A percentile compares a stretch with the other conserved stretches of the same genome.
Evolutionary conservation across 2,888 invertebrate species (phyloP).

Genomic region (Molorchus minor): DNA sequence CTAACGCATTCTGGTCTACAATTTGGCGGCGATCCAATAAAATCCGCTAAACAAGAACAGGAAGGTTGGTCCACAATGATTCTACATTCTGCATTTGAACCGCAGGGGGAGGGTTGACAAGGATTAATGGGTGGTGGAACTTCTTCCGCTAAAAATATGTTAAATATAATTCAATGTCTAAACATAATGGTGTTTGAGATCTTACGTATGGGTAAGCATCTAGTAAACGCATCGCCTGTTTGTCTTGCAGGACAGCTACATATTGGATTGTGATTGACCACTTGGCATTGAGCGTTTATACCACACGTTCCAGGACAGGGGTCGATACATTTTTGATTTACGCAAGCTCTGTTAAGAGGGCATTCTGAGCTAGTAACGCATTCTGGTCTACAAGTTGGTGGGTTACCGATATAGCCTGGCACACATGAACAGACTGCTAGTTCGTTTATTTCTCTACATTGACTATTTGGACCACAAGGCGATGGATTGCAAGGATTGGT

Average conservation of each 20-base stretch:
- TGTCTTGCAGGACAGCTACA: slow-evolving; percentile 66
- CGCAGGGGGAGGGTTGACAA: slow-evolving; percentile 78
- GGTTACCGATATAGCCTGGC: slow-evolving; percentile 66
- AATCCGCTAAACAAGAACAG: slow-evolving; percentile 71
- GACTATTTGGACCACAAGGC: slow-evolving; percentile 68
- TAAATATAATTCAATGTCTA: not conserved
- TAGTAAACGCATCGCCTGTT: slow-evolving; percentile 73
- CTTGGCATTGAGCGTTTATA: slow-evolving; percentile 66
- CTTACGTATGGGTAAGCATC: slow-evolving; percentile 68
- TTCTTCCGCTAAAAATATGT: slow-evolving; percentile 40
- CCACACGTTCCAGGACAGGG: slow-evolving; percentile 70
- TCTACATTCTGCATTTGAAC: slow-evolving; percentile 70
- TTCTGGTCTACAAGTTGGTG: slow-evolving; percentile 69
- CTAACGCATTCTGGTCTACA: slow-evolving; percentile 79
- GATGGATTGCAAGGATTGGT: slow-evolving; percentile 65
- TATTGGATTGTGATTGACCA: slow-evolving; percentile 69
- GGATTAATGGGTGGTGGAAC: slow-evolving; percentile 62
- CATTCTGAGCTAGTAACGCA: slow-evolving; percentile 70
- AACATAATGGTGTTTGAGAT: slow-evolving; percentile 15
- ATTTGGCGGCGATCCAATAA: slow-evolving; percentile 73
- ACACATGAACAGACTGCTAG: slow-evolving; percentile 69
- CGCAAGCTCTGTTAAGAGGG: slow-evolving; percentile 66
- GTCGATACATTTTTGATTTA: slow-evolving; percentile 70
- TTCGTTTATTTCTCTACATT: slow-evolving; percentile 66
- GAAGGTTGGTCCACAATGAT: slow-evolving; percentile 65